Evolutionary conservation across 2,113 vertebrate genomes (phyloP), one percentile per base, ranked within the genome.

Genomic region (Erpornis zantholeuca): DNA sequence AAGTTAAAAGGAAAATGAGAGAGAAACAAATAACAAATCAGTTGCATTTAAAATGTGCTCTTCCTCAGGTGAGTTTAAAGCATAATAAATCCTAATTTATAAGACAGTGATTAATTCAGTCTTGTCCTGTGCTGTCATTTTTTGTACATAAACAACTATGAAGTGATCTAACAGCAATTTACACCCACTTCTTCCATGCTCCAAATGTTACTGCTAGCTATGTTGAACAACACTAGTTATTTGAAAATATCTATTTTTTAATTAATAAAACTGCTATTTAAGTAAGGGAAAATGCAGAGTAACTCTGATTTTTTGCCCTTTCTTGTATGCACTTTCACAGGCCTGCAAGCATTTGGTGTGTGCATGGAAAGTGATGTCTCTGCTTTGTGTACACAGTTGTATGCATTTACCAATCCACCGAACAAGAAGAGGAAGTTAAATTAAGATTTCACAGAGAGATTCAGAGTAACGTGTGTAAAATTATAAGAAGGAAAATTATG

Each of bases 81-180:
- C 35, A 49, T 84, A 86, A 92, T 90, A 82, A 80, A 92, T 66
- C 40, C n/a, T 71, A 60, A 78, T 94, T 84, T 94, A 44, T 86
- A 36, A 90, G 42, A 28, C 12, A 81, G 21, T 57, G 56, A 86
- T 88, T 84, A 93, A 92, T 71, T 73, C 64, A 49, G 8, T 57
- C 29, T 47, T 75, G 29, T 52, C 77, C 38, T 15, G 19, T 60
- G 19, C 50, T 78, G 77, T 88, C 56, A 44, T 86, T 81, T 95
- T 90, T 12, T 4, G 24, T 53, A 59, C 0, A 0, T 54, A 73
- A 83, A 54, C 8, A 13, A 52, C n/a, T 40, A 24, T 56, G 13
- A 85, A 85, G n/a, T 60, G 78, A 53, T 72, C 57, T 77, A 69
- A 60, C 5, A 68, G 23, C 16, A 83, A 42, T 88, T 91, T 63